Percentiles rank a stretch among this genome's conserved stretches.
Evolutionary conservation across 2,113 vertebrate species (phyloP).

Genomic region (Vireo altiloquus): DNA sequence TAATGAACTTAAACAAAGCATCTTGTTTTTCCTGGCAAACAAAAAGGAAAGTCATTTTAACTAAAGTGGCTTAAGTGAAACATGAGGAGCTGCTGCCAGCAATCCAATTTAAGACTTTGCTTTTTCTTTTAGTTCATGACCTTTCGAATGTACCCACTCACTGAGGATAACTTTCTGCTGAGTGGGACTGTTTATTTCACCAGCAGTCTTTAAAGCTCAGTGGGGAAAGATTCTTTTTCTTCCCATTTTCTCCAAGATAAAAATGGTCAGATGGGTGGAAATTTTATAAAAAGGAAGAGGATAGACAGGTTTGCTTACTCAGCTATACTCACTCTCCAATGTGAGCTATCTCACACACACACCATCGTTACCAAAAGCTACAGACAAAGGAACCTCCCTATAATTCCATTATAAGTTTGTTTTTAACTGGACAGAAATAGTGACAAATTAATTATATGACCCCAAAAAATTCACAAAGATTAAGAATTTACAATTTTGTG

Average conservation of each 20-base stretch:
- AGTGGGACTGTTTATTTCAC: not conserved
- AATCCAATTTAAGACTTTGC: not conserved
- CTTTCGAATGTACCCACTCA: not conserved
- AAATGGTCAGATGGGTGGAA: not conserved
- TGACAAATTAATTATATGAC: not conserved
- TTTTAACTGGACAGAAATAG: not conserved
- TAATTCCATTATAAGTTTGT: not conserved
- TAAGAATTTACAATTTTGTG: not conserved
- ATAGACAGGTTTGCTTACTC: not conserved
- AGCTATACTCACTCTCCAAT: not conserved
- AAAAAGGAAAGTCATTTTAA: not conserved
- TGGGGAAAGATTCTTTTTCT: not conserved
- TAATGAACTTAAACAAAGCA: constrained; percentile 8
- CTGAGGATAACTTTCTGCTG: not conserved
- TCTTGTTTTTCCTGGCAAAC: constrained; percentile 15
- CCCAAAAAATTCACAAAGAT: not conserved
- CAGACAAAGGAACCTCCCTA: not conserved
- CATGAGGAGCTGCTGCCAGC: constrained; percentile 16
- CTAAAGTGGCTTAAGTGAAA: not conserved
- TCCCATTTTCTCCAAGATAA: not conserved
- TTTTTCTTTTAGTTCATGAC: not conserved
- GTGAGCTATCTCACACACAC: not conserved
- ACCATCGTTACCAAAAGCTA: not conserved
- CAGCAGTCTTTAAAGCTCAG: not conserved
- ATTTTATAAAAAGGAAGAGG: not conserved